A percentile compares a stretch with the other conserved stretches of the same genome.
These are phyloP conservation scores for Miltochrista miniata DNA, from an alignment of 2,888 invertebrate species.

Conservation along the genomic window DNA sequence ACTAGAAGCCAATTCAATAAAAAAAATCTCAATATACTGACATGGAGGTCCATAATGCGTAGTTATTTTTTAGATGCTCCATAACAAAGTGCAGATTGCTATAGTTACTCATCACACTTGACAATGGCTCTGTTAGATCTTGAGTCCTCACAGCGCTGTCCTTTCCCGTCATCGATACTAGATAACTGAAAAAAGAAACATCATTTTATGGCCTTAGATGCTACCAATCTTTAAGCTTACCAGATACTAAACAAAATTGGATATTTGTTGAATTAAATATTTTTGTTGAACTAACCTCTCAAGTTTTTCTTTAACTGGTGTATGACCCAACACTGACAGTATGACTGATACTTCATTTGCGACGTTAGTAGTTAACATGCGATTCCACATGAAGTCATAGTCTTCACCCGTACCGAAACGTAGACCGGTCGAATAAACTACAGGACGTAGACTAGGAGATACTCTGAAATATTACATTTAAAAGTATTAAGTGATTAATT, in stretches of 20 bases:
- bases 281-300: constrained; percentile 78
- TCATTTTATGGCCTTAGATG: too few species aligned
- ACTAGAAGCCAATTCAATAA: too few species aligned
- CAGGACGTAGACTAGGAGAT: constrained; percentile 71
- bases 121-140: constrained; percentile 70
- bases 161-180: constrained; percentile 59
- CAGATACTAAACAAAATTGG: too few species aligned
- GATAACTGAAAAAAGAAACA: constrained; percentile 52
- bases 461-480: constrained; percentile 29
- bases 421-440: constrained; percentile 87
- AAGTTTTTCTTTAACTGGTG: constrained; percentile 77
- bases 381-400: constrained; percentile 86
- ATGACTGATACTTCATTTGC: constrained; percentile 86
- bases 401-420: constrained; percentile 81
- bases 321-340: constrained; percentile 84
- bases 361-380: constrained; percentile 81
- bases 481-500: neutral
- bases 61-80: constrained; percentile 71
- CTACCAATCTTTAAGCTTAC: too few species aligned
- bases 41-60: constrained; percentile 61
- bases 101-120: constrained; percentile 77
- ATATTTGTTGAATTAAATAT: too few species aligned
- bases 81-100: constrained; percentile 81
- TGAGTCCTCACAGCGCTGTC: constrained; percentile 66
- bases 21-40: too few species aligned